phyloP scores from a whole-genome alignment of 2,797 vertebrate species.

The Craterocephalus amniculus region DNA sequence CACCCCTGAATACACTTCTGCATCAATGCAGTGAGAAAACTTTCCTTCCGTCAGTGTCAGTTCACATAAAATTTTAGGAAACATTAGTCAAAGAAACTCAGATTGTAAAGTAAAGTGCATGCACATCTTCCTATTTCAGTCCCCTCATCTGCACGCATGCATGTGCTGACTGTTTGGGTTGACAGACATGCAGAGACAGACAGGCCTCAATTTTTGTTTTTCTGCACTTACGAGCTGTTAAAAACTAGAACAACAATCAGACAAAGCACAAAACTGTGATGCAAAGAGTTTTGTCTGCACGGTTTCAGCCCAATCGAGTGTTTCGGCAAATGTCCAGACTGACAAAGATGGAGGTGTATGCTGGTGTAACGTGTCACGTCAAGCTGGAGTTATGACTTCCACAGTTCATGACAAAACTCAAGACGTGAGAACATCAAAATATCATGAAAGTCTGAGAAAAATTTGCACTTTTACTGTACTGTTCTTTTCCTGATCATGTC shows the following conservation, averaged over 20 bases:
- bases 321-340: not conserved
- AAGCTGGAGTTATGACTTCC: not conserved
- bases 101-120: not conserved
- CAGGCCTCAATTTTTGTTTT: slow-evolving; percentile 8
- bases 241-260: slow-evolving; percentile 34
- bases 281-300: not conserved
- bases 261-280: slow-evolving; percentile 8
- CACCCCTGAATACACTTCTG: not conserved
- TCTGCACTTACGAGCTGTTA: slow-evolving; percentile 60
- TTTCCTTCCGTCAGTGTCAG: not conserved
- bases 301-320: not conserved
- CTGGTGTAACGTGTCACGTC: not conserved
- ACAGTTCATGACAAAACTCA: not conserved
- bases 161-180: slow-evolving; percentile 2
- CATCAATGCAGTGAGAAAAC: not conserved
- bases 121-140: not conserved
- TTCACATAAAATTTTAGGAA: not conserved
- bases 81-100: not conserved
- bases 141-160: slow-evolving; percentile 24
- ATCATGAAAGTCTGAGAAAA: not conserved
- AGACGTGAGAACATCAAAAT: not conserved
- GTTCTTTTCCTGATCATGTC: no score
- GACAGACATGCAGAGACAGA: slow-evolving; percentile 42
- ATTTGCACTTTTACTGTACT: not conserved
- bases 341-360: not conserved